These are phyloP conservation scores for Cricetomys ansorgei DNA, from an alignment of 2,113 vertebrate genomes.

Conservation along the genomic window DNA sequence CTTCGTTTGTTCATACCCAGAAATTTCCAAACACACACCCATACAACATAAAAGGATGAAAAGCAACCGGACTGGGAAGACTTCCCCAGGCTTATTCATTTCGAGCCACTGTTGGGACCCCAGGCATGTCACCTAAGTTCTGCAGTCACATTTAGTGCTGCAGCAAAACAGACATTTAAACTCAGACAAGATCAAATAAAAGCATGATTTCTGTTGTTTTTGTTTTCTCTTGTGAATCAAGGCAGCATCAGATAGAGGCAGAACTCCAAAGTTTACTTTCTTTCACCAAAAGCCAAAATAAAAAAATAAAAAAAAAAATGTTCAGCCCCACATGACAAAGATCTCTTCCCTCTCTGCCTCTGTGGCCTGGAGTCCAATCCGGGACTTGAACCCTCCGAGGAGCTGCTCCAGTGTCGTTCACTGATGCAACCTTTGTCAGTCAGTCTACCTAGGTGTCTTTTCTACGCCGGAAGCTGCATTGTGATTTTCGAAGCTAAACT, in stretches of 20 bases:
- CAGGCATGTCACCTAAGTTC: background rate
- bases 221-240: background rate
- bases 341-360: too few species aligned
- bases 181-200: background rate
- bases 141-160: background rate
- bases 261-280: background rate
- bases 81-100: background rate
- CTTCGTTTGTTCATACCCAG: background rate
- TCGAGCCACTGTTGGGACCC: background rate
- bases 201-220: too few species aligned
- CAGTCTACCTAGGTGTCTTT: background rate
- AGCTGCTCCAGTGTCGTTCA: too few species aligned
- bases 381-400: too few species aligned
- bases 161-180: background rate
- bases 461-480: background rate
- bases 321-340: background rate
- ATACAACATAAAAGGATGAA: background rate
- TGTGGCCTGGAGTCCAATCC: too few species aligned
- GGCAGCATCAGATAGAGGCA: background rate
- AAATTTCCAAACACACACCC: too few species aligned
- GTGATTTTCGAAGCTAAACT: background rate
- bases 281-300: background rate
- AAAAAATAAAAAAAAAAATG: too few species aligned
- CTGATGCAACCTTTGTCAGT: too few species aligned
- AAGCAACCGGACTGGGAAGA: background rate